Evolutionary conservation across 2,797 vertebrate genomes (phyloP), one percentile per base, ranked within the genome.

Genomic region (Otolemur crassicaudatus): DNA sequence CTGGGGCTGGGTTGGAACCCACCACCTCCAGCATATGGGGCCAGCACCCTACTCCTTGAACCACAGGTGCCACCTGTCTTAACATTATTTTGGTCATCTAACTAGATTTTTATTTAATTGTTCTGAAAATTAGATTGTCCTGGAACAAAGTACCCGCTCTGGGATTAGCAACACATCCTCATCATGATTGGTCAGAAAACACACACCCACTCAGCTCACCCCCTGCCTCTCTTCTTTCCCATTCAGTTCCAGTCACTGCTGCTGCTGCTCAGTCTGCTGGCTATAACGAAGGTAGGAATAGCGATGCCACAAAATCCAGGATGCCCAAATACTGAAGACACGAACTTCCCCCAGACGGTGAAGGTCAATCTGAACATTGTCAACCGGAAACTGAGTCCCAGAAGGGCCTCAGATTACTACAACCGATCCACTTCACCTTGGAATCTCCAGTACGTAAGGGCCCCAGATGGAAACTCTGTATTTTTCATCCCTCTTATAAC

Each of bases 401-500:
- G 7, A 89, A 4, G 1, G 2, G 25, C 63, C 1, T 89, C 17
- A 0, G 91, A 98, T 86, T 81, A 98, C 94, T 95, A 90, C 95
- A 98, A 83, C 10, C 98, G 99, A 0, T 99, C 99, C 3, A 97
- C 98, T 61, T 95, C 99, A 49, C 99, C 98, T 0, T 99, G 99
- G 99, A 96, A 97, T 94, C 98, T 98, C 94, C 98, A 96, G 99
- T 99, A 98, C 8, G 95, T 97, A 94, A 96, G 37, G 2, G 13
- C 3, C 20, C 58, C 69, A 53, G 20, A 91, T 70, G 63, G 87
- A 87, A 63, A 10, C 29, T 67, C 37, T n/a, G 23, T 81, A 25
- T 34, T 77, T n/a, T 7, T 19, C 83, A 53, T 1, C 7, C 10
- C 4, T 72, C 61, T 60, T 29, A 8, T 20, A 5, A 61, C 49